Conservation (phyloP, 2,888 invertebrate genomes). For the Neria commutata region DNA sequence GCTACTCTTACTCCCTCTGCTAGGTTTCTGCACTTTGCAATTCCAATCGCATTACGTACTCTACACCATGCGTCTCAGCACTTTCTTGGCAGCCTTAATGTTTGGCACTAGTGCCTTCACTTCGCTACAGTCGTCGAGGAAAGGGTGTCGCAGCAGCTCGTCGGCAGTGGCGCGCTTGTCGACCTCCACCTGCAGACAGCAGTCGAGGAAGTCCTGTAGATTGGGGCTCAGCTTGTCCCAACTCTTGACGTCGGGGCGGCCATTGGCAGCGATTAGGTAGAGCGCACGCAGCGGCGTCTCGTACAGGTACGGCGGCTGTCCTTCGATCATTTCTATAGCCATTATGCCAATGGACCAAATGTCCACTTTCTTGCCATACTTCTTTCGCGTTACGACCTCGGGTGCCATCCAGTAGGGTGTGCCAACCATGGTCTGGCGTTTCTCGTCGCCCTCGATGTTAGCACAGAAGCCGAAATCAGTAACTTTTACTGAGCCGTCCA, state of each 20-base stretch:
- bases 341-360: conserved; percentile 98
- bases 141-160: conserved; percentile 87
- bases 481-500: conserved; percentile 90
- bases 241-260: conserved; percentile 87
- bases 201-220: conserved; percentile 83
- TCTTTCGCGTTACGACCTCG: conserved; percentile 89
- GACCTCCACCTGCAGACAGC: conserved; percentile 90
- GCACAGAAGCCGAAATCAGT: conserved; percentile 99
- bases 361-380: conserved; percentile 92
- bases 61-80: conserved; percentile 65
- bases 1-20: neutral
- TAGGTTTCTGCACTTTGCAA: neutral
- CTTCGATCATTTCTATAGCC: conserved; percentile 94
- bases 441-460: conserved; percentile 91
- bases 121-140: conserved; percentile 84
- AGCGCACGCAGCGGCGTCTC: conserved; percentile 91
- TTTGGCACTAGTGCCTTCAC: conserved; percentile 83
- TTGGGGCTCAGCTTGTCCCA: conserved; percentile 79
- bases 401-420: conserved; percentile 99
- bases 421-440: conserved; percentile 97
- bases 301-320: conserved; percentile 95
- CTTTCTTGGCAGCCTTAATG: conserved; percentile 88
- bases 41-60: conserved; percentile 46
- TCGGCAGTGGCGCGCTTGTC: conserved; percentile 85
- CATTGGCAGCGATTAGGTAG: conserved; percentile 94